A percentile compares a stretch with the other conserved stretches of the same genome.
These are phyloP conservation scores for Sorex araneus DNA, from an alignment of 2,113 vertebrate genomes.

Conservation along the genomic window DNA sequence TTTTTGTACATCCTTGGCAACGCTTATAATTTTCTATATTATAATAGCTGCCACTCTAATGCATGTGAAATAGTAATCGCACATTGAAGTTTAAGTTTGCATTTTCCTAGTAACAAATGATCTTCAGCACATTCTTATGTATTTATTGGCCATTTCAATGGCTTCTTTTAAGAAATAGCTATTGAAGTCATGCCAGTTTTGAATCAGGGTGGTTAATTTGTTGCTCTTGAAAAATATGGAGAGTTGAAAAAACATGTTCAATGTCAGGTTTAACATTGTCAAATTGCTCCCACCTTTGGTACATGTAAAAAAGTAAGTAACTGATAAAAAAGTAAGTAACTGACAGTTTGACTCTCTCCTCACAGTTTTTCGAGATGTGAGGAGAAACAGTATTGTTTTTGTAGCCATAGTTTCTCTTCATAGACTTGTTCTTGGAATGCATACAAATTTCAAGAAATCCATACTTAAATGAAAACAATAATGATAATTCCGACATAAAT, in stretches of 20 bases:
- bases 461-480: not conserved
- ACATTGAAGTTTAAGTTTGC: not conserved
- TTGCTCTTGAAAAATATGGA: slow-evolving; percentile 4
- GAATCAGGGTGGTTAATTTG: not conserved
- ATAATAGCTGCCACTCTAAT: not conserved
- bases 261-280: not conserved
- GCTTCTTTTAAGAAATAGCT: not conserved
- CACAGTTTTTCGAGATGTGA: not conserved
- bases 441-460: not conserved
- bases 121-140: not conserved
- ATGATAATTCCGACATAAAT: not conserved
- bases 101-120: not conserved
- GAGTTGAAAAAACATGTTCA: slow-evolving; percentile 26
- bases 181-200: not conserved
- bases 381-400: not conserved
- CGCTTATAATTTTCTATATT: no score
- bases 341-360: no score
- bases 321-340: no score
- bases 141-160: not conserved
- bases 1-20: not conserved
- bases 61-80: not conserved
- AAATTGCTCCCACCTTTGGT: not conserved
- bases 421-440: not conserved
- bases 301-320: no score
- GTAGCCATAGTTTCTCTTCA: not conserved